Conservation (phyloP, 2,888 invertebrate genomes). For the Xanthia icteritia region DNA sequence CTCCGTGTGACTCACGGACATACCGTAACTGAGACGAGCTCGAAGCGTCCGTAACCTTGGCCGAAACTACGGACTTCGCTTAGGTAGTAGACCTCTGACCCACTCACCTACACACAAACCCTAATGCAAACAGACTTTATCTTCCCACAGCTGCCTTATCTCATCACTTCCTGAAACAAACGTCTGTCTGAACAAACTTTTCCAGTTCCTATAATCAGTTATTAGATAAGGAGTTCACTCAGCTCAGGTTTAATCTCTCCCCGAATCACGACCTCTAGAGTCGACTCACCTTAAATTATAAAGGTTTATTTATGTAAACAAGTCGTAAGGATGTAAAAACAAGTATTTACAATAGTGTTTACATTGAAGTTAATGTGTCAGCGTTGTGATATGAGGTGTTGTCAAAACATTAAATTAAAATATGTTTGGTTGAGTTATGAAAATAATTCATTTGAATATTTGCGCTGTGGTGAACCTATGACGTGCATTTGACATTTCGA, state of each 20-base stretch:
- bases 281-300: conserved; percentile 13
- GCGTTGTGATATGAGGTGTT: neutral
- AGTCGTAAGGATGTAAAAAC: conserved; percentile 15
- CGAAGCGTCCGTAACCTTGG: too few species aligned
- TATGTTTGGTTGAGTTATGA: neutral
- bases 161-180: conserved; percentile 35
- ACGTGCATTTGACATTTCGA: too few species aligned
- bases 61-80: too few species aligned
- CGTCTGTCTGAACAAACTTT: conserved; percentile 19
- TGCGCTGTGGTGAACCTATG: neutral
- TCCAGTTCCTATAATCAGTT: neutral
- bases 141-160: conserved; percentile 21
- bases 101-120: conserved; percentile 13
- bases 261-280: neutral
- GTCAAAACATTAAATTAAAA: conserved; percentile 16
- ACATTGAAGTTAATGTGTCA: conserved; percentile 7
- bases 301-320: conserved; percentile 19
- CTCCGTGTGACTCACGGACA: too few species aligned
- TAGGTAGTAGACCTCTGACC: too few species aligned
- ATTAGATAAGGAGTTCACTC: conserved; percentile 34
- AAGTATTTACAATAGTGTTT: conserved; percentile 40
- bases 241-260: conserved; percentile 24
- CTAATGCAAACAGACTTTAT: conserved; percentile 4
- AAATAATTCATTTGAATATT: conserved; percentile 18
- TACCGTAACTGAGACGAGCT: too few species aligned